These are phyloP conservation scores for Sycophila sp. DNA, from an alignment of 1,140 invertebrate species.

Conservation along the genomic window DNA sequence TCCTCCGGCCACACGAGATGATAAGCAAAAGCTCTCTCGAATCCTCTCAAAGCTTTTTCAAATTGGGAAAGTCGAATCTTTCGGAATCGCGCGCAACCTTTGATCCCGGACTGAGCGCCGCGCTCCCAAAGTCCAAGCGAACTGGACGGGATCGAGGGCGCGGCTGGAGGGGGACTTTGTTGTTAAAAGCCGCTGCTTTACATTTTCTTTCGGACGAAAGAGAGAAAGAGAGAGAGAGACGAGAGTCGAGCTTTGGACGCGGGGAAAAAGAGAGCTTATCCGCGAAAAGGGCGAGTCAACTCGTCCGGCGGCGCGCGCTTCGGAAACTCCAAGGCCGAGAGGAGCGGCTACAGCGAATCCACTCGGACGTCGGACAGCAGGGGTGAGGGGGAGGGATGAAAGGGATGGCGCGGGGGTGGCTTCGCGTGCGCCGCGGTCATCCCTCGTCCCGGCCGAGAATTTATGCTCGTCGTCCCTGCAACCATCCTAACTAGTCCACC, in stretches of 20 bases:
- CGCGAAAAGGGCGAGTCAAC: slow-evolving; percentile 9
- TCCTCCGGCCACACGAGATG: slow-evolving; percentile 25
- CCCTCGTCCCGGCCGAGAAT: slow-evolving; percentile 62
- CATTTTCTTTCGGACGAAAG: slow-evolving; percentile 27
- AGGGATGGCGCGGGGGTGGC: slow-evolving; percentile 33
- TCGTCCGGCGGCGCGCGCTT: too few species aligned
- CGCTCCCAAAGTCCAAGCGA: not conserved
- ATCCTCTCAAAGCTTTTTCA: slow-evolving; percentile 39
- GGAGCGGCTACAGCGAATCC: slow-evolving; percentile 16
- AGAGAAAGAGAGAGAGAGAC: too few species aligned
- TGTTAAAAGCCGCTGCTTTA: slow-evolving; percentile 38
- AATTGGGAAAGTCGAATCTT: slow-evolving; percentile 41
- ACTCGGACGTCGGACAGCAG: slow-evolving; percentile 9
- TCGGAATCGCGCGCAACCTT: slow-evolving; percentile 25
- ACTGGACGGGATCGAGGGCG: too few species aligned
- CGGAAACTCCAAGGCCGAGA: not conserved
- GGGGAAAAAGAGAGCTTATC: slow-evolving; percentile 28
- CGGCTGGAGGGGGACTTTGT: slow-evolving; percentile 26
- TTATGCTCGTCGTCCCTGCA: slow-evolving; percentile 63
- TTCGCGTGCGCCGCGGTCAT: slow-evolving; percentile 62
- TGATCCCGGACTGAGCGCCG: slow-evolving; percentile 17
- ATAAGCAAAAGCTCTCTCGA: slow-evolving; percentile 38
- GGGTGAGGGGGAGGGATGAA: slow-evolving; percentile 11
- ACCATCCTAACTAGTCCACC: slow-evolving; percentile 64
- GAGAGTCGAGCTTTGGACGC: slow-evolving; percentile 4